Base-by-base conservation (phyloP, 2,888 invertebrate genomes). In the Seira sanloemensis region DNA sequence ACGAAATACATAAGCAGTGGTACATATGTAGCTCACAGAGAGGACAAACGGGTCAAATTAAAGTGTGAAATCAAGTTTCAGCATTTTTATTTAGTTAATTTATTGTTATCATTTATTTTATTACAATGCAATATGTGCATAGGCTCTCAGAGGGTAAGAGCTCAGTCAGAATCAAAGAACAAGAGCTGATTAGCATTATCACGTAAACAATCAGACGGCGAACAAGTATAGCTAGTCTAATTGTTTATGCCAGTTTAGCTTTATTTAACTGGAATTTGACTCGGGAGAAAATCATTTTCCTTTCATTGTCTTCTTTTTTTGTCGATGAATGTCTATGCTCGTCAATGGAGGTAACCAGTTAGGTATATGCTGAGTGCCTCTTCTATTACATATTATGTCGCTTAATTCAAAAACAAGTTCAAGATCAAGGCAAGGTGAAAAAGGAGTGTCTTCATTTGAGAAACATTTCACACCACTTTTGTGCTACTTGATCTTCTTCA, bases 401-500 rank as follows among this genome's bases (percentile, higher is more conserved):
- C n/a, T n/a, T n/a, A n/a, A n/a, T 37, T 65, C 65, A 67, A 67
- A 66, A 67, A 25, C 67, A 67, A 67, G 67, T 25, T 67, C 67
- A 67, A 67, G 67, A 26, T 26, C 26, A 25, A 67, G 67, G 23
- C 67, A 67, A 67, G 67, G 67, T 67, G 26, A 67, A 67, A 67
- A 23, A 65, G 21, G 67, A 37, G 37, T 37, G 37, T 37, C 37
- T 37, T 37, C 12, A 37, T 9, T 37, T 37, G n/a, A n/a, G n/a
- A n/a, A n/a, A n/a, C n/a, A n/a, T n/a, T n/a, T 18, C 18, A 9
- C 23, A 23, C 19, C 67, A 25, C 25, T 26, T 1, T n/a, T 1
- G 12, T 5, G n/a, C n/a, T 62, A 62, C 62, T 65, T 65, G 54
- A 54, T 46, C 12, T 9, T 12, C 46, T 46, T 12, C 46, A 12